Base-by-base conservation (phyloP, 2,113 vertebrate genomes). In the Melanotaenia duboulayi region DNA sequence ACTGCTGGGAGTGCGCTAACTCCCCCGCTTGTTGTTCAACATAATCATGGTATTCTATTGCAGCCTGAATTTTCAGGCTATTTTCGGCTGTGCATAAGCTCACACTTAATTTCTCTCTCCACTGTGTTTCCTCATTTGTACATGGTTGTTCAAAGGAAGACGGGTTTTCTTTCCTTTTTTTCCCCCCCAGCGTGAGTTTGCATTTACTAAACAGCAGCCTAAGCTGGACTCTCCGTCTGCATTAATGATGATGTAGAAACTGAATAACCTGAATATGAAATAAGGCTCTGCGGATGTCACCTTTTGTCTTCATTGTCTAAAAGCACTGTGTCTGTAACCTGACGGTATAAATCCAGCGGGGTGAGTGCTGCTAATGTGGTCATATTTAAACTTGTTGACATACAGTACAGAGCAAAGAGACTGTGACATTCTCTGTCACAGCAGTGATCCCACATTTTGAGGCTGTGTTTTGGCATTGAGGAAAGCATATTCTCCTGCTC, bases 61-160 rank as follows among this genome's bases (percentile, higher is more conserved):
- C 16, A 7, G 63, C 76, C 66, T 58, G 65, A 80, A 83, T 67
- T 78, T 69, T 57, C 24, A 73, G 57, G 71, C 54, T 87, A 78
- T 89, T 88, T 87, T 74, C 62, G 22, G 46, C 40, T 9, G 23
- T 39, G 14, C 55, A 57, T 68, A 79, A 85, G 72, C 84, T 70
- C 85, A 50, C 52, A 19, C 39, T 81, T 55, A 35, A 70, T 81
- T 74, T 85, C 83, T 90, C 85, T 92, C 84, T 91, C 88, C 67
- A 65, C 4, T 76, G 88, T 88, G 78, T 81, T 84, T 71, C 66
- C 35, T 7, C 4, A 13, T 76, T 70, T 70, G 63, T 66, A 82
- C 68, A 65, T 84, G 90, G 88, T 90, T 91, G 87, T 89, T 90
- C 65, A 87, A 89, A 91, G 90, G 90, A 93, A 91, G 90, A 90